phyloP scores from a whole-genome alignment of 1,140 invertebrate genomes.

The Ceratosolen solmsi region DNA sequence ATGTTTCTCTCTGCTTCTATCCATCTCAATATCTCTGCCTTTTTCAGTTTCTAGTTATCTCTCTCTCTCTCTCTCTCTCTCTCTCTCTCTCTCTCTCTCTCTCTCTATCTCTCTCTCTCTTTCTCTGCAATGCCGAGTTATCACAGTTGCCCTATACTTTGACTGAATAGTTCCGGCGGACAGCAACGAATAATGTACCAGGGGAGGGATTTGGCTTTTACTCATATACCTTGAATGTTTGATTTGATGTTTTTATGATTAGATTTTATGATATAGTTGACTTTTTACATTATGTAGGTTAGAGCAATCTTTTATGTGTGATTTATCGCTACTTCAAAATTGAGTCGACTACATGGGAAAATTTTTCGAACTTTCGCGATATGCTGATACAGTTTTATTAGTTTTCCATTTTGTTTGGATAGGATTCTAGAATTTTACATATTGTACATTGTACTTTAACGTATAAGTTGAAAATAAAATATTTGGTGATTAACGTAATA shows the following conservation, averaged over 20 bases:
- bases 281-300: not conserved
- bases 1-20: slow-evolving; percentile 51
- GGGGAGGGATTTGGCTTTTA: not conserved
- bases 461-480: too few species aligned
- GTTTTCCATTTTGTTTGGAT: not conserved
- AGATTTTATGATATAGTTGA: not conserved
- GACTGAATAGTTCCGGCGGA: not conserved
- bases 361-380: not conserved
- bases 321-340: not conserved
- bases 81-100: slow-evolving; percentile 9
- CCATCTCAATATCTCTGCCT: slow-evolving; percentile 34
- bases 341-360: not conserved
- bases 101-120: slow-evolving; percentile 10
- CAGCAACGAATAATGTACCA: not conserved
- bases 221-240: not conserved
- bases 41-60: not conserved
- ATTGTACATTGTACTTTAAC: slow-evolving; percentile 6
- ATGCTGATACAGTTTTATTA: not conserved
- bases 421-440: not conserved
- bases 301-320: not conserved
- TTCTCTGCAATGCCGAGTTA: slow-evolving; percentile 24
- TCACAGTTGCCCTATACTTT: not conserved
- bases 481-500: too few species aligned
- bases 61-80: slow-evolving; percentile 16
- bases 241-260: not conserved